Evolutionary conservation across 2,888 invertebrate genomes (phyloP), one percentile per base, ranked within the genome.

Genomic region (Torymus auratus): DNA sequence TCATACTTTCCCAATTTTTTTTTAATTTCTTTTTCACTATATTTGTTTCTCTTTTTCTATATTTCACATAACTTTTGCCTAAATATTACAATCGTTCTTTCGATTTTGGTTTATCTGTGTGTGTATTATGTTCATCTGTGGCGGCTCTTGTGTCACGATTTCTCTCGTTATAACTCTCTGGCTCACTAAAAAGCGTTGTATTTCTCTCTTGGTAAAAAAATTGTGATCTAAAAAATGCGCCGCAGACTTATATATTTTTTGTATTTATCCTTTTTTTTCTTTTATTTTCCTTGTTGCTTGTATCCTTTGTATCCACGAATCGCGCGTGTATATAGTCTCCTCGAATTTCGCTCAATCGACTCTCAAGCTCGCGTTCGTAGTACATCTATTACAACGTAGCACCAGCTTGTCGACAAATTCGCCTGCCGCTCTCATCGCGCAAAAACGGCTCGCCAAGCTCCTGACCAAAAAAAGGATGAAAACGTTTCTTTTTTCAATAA

Each of bases 161-260:
- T 10, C 7, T 41, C 7, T 41, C 41, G 41, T 41, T 41, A 28
- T 41, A 41, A 41, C 41, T 41, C 41, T 41, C 41, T 41, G 41
- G 5, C 15, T 55, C 7, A 58, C 69, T 77, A 77, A 58, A 78
- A 77, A 81, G 73, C 73, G 41, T 53, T 81, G 60, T 65, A 60
- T 41, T 28, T 41, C 41, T 41, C 17, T 71, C n/a, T 55, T 73
- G 55, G 64, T 78, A 81, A 78, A 81, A 72, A 69, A 81, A 41
- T 41, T 41, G 68, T 77, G 76, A 41, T 81, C 72, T 70, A 73
- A 81, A 80, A 77, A 78, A 81, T 74, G 70, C 75, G 74, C 75
- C 69, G 65, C 75, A 67, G 71, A 78, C 70, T 65, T 74, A 41
- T 41, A 41, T 41, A 7, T 41, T 41, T 41, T 41, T 41, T 41